Evolutionary conservation across 1,140 invertebrate genomes (phyloP), one percentile per base, ranked within the genome.

Genomic region (Ips nitidus): DNA sequence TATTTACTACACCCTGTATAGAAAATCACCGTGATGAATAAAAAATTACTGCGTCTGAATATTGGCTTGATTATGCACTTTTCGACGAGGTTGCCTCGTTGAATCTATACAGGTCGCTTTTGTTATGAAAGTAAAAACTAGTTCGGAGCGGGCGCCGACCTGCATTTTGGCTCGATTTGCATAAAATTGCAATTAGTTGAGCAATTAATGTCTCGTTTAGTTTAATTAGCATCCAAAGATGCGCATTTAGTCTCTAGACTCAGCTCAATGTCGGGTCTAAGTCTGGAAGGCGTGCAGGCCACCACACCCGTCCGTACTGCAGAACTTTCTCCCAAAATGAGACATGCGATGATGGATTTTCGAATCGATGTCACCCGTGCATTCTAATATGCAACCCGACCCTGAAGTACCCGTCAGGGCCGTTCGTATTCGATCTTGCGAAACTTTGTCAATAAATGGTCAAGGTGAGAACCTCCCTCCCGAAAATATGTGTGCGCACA

Each of bases 391-490:
- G 69, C 69, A 59, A 39, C 53, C 56, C 69, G 62, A 70, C 69
- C 69, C 63, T 65, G 62, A 70, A 65, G 66, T 70, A 57, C 61
- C 68, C 69, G 57, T 61, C 72, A 71, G 70, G 73, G 74, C 72
- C 22, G 22, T 22, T 71, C 72, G 73, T 73, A 73, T 66, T 63
- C 62, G 43, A 60, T 71, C 69, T 69, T 70, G 71, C 73, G 68
- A 65, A 65, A 64, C 61, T 64, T 70, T 45, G 38, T 55, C 8
- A 63, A 62, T 69, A 73, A 73, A 76, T 76, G 73, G 75, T 76
- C 75, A 76, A 76, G 75, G 75, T 66, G 60, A 76, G 61, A 68
- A 71, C 52, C 67, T 70, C 71, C 71, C 71, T 55, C 71, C 66
- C 65, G 65, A 76, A 70, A 66, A 67, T 65, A 38, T n/a, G 39